Evolutionary conservation across 2,113 vertebrate species (phyloP).

Genomic region (Myrmecophaga tridactyla): DNA sequence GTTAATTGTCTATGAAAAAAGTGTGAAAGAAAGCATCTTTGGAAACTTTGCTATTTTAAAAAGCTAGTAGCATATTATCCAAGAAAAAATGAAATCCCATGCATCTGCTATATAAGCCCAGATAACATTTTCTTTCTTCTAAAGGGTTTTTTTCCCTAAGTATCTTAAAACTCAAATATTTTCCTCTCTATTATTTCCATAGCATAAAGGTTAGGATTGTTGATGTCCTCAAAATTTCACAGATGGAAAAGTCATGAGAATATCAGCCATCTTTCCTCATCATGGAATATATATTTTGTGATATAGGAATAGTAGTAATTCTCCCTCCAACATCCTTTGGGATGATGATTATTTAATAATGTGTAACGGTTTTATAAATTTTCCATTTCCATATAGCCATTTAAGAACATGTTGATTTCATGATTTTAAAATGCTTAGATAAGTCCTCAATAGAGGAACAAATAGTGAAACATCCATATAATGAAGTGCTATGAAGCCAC

Average conservation of each 20-base stretch:
- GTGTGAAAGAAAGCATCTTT: conserved; percentile 38
- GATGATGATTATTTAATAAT: not conserved
- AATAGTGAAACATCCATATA: not conserved
- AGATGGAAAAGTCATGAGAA: not conserved
- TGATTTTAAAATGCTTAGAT: conserved; percentile 39
- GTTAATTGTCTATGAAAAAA: not conserved
- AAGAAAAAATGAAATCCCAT: not conserved
- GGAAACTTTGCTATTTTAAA: not conserved
- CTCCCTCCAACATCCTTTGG: not conserved
- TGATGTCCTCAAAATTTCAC: not conserved
- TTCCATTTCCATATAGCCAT: not conserved
- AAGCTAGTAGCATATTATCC: not conserved
- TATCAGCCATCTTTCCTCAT: not conserved
- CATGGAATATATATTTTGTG: not conserved
- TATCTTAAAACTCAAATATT: not conserved
- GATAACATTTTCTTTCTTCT: not conserved
- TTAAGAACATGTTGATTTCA: not conserved
- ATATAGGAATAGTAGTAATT: not conserved
- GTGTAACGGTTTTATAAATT: not conserved
- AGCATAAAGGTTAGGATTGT: not conserved
- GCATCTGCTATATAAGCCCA: not conserved
- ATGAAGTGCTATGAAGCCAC: not conserved
- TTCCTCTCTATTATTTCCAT: not conserved
- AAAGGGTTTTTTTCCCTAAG: conserved; percentile 31
- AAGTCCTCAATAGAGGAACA: not conserved